Base-by-base conservation (phyloP, 2,888 invertebrate genomes). In the Oscheius onirici region DNA sequence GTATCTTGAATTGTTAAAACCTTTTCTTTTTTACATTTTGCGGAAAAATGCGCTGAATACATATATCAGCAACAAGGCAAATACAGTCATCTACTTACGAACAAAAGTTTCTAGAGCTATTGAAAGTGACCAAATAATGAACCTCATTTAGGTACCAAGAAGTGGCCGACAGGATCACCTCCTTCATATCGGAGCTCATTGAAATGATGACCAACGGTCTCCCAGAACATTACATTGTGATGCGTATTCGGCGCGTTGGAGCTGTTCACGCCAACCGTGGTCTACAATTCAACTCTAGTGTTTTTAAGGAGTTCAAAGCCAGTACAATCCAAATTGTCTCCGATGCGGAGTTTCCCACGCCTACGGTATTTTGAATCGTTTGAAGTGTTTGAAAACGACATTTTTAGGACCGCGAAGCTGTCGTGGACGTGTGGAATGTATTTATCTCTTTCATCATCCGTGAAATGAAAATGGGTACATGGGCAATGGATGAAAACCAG, bases 381-480 rank as follows among this genome's bases (percentile, higher is more conserved):
- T 3, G 11, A 40, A 17, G 11, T 17, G n/a, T 17, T 3, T n/a
- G 17, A 34, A 13, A 24, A 63, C 22, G 51, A 46, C 54, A 44
- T 70, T 73, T n/a, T 44, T 55, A 85, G 85, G 85, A 85, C 58
- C 78, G 80, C 40, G 75, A 79, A 40, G 73, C 76, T 8, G 79
- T 82, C 11, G 63, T 84, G 17, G 84, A 84, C 24, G 78, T 81
- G 15, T 85, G 85, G 85, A 82, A 77, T 73, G 82, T 83, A n/a
- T 86, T 85, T 76, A 76, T 83, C 67, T 82, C 85, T 3, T 80
- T 84, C 60, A 83, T 85, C 54, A 85, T 85, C 46, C 79, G 81
- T 63, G 85, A 85, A 75, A 85, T 85, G 84, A 85, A 85, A 73
- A 76, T 84, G 79, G 84, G 84, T 17, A 80, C 78, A 44, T 81